Base-by-base conservation (phyloP, 2,888 invertebrate species). In the Leptinotarsa tumamoca region DNA sequence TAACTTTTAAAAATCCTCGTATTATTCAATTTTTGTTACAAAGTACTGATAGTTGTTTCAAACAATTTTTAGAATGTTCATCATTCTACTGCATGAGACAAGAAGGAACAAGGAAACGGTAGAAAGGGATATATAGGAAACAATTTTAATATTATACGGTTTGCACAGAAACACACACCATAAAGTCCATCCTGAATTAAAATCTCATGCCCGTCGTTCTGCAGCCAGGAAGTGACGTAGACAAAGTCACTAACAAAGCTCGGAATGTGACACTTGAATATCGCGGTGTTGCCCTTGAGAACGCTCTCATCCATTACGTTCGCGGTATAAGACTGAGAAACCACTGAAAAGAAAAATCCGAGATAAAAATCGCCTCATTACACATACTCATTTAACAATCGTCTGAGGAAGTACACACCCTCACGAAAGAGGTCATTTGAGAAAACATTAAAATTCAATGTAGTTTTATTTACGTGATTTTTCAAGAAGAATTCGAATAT, bases 301-400 rank as follows among this genome's bases (percentile, higher is more conserved):
- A 96, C 95, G 90, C 96, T 95, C 90, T 96, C 96, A 89, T 96
- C 96, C 95, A 96, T 95, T 86, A 96, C 94, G 91, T 96, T 96
- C 85, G 96, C 94, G 87, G 93, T 94, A 90, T 96, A 97, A 83
- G 93, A 92, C 92, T 96, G 96, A 86, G 95, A 94, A 86, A 97
- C 96, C 89, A 96, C 96, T 97, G 93, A 89, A 93, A 94, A 80
- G 73, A 79, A 79, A 69, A 79, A 72, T 71, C 76, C 78, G 80
- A 63, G 63, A 63, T 63, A 63, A 63, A 21, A 63, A 63, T 63
- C 27, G 54, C 51, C 68, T 54, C 68, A 54, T 54, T 68, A 54
- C 54, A 18, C 54, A 4, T 68, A 54, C 54, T 54, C 54, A 54
- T 68, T 2, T 17, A 50, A 23, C 52, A 18, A 52, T 33, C n/a